Percentiles rank a stretch among this genome's conserved stretches.
These are phyloP conservation scores for Pteria penguin DNA, from an alignment of 2,888 invertebrate genomes.

Conservation along the genomic window DNA sequence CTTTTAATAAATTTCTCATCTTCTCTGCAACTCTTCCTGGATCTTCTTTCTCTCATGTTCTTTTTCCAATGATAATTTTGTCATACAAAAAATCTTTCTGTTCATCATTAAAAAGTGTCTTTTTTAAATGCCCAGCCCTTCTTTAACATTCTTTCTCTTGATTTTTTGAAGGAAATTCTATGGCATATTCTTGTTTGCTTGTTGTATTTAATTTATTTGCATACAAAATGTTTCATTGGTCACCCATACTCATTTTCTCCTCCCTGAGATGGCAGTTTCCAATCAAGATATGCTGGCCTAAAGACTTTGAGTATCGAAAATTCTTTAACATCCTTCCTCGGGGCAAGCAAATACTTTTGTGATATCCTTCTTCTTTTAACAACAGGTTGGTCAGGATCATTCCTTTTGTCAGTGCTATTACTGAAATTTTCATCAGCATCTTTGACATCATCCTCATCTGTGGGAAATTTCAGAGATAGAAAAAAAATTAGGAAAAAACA, in stretches of 20 bases:
- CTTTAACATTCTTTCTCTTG: too few relatives aligned
- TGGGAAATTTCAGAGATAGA: too few relatives aligned
- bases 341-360: slow-evolving; percentile 8
- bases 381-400: slow-evolving; percentile 1
- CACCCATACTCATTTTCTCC: slow-evolving; percentile 18
- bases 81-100: slow-evolving; percentile 5
- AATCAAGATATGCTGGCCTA: slow-evolving; percentile 11
- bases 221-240: slow-evolving; percentile 19
- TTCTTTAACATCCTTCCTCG: slow-evolving; percentile 5
- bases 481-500: too few relatives aligned
- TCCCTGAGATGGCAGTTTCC: slow-evolving; percentile 3
- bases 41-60: slow-evolving; percentile 17
- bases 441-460: too few relatives aligned
- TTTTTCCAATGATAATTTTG: slow-evolving; percentile 1
- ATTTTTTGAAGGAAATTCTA: too few relatives aligned
- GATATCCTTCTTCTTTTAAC: background rate
- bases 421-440: too few relatives aligned
- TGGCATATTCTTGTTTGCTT: background rate
- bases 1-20: background rate
- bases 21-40: slow-evolving; percentile 3
- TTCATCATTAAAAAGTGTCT: background rate
- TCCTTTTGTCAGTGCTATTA: background rate
- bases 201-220: slow-evolving; percentile 5
- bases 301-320: background rate
- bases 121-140: slow-evolving; percentile 9